Evolutionary conservation across 2,113 vertebrate species (phyloP), one percentile per base, ranked within the genome.

Genomic region (Microtus pennsylvanicus): DNA sequence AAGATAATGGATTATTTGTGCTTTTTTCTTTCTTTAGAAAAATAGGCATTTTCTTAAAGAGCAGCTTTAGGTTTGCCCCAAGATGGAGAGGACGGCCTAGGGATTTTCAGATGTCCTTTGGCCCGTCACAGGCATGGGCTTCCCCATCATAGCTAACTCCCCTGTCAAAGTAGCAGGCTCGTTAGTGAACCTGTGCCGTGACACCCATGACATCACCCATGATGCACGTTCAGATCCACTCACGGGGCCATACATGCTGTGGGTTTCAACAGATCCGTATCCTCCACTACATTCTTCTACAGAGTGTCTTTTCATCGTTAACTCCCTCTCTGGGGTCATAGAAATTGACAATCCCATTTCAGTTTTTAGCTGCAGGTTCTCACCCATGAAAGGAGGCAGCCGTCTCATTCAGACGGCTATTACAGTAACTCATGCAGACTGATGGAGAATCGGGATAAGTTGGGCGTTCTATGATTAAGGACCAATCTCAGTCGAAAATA

Each of bases 271-370:
- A 94, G 58, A 24, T 82, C 42, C 61, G 24, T n/a, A 2, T 28
- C 19, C 22, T 42, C 1, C 8, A 42, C 10, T 42, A 1, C 3
- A 5, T 14, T n/a, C 3, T 65, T 55, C 24, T 8, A 24, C 38
- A 88, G 22, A 35, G 3, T 38, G 12, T 47, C 5, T 42, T 91
- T 89, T 47, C 47, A 74, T 16, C 42, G 58, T 65, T 65, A 47
- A n/a, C 69, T 67, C 30, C 33, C 38, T 45, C 70, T 78, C 33
- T 80, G 47, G 55, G 77, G 19, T 86, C 80, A 74, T 28, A 80
- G 50, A 75, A 52, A 78, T 83, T 86, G 70, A 91, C 87, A 83
- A 38, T 87, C 52, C 17, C 26, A 92, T 74, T 91, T 87, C 16
- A 17, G 0, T 74, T 92, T 89, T 93, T 87, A 58, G 81, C 24